Evolutionary conservation across 1,140 invertebrate species (phyloP).

Genomic region (Gryllus bimaculatus): DNA sequence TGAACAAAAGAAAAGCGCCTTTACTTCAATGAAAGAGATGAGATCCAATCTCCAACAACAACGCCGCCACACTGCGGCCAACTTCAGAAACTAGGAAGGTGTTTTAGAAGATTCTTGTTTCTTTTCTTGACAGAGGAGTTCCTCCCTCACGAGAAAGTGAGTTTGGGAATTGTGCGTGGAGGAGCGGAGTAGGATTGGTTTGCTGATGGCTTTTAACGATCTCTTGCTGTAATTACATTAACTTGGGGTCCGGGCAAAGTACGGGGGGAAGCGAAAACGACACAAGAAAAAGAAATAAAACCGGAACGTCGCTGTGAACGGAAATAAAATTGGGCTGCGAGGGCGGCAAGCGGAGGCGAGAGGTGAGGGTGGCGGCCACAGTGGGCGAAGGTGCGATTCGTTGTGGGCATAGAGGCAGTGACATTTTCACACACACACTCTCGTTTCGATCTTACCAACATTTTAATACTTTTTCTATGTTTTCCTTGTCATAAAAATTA

Average conservation of each 20-base stretch:
- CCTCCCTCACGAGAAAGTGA: neutral
- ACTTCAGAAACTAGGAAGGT: neutral
- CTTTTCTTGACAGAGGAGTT: neutral
- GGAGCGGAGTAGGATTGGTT: neutral
- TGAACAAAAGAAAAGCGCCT: neutral
- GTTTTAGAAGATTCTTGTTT: conserved; percentile 5
- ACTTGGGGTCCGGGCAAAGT: neutral
- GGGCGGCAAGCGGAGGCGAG: neutral
- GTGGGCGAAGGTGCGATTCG: no score
- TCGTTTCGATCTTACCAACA: no score
- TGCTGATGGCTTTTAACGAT: conserved; percentile 1
- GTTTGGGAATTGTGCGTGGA: neutral
- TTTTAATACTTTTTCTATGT: no score
- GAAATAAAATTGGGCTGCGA: neutral
- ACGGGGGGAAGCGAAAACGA: neutral
- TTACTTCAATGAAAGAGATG: conserved; percentile 1
- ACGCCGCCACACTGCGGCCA: neutral
- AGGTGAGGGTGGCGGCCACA: neutral
- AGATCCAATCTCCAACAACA: neutral
- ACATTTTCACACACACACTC: no score
- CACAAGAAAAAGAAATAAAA: conserved; percentile 2
- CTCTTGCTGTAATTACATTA: neutral
- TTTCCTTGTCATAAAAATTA: no score
- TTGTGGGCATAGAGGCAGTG: no score
- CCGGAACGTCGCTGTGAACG: neutral